Evolutionary conservation across 2,888 invertebrate genomes (phyloP), one percentile per base, ranked within the genome.

Genomic region (Prionchulus punctatus): DNA sequence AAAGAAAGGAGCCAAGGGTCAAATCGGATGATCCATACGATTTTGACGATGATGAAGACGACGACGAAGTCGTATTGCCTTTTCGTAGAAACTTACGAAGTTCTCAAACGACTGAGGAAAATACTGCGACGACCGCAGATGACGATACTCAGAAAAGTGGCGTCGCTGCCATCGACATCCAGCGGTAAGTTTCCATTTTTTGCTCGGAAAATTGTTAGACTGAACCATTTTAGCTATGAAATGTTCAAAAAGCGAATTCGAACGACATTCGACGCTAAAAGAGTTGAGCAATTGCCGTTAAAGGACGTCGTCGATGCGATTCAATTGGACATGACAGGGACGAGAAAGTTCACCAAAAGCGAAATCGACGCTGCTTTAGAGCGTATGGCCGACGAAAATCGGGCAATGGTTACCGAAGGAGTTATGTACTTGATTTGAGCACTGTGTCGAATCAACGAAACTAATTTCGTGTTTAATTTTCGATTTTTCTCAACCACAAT

Each of bases 321-420:
- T 4, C 30, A 79, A 12, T 79, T 79, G 12, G 50, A 49, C 68
- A 73, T 89, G 30, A 18, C 18, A 1, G 87, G 84, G 23, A 30
- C 18, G 7, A 45, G 54, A 7, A 63, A 65, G 3, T 74, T 73
- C 63, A 75, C 77, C 0, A 68, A 76, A 1, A 78, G 73, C 0
- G 92, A 94, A 76, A 77, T 91, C 3, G 73, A 77, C 47, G 82
- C 84, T 0, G 91, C 90, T 1, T 76, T 94, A 15, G 76, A 80
- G 15, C 78, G 78, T 59, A 89, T 94, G 90, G 83, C 84, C 2
- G 82, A 83, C 42, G 87, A 85, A 62, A 92, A 91, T 75, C 86
- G 88, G 71, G 80, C 92, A 58, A 91, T 94, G 91, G 76, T 86
- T 64, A 81, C 86, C 0, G 87, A 88, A 68, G 83, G 81, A 61